Percentiles rank a stretch among this genome's conserved stretches.
Conservation (phyloP, 2,113 vertebrate species). For the Oceanites oceanicus region DNA sequence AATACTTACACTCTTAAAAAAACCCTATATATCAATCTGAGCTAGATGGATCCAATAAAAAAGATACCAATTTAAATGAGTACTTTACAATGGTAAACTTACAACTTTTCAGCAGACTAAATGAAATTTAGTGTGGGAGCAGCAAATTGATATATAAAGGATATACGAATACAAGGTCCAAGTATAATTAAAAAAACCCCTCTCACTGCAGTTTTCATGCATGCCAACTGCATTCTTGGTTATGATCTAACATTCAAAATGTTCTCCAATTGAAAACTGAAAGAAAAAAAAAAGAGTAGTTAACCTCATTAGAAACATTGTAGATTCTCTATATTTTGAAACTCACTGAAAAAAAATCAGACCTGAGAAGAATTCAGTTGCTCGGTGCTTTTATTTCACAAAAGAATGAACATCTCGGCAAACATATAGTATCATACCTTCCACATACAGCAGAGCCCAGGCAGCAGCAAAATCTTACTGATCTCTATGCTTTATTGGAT, state of each 20-base stretch:
- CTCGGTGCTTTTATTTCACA: slow-evolving; percentile 56
- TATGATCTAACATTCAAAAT: background rate
- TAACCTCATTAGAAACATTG: background rate
- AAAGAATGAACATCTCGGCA: slow-evolving; percentile 25
- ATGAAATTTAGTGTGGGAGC: background rate
- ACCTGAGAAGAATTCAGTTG: background rate
- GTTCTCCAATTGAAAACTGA: background rate
- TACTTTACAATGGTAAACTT: background rate
- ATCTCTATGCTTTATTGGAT: background rate
- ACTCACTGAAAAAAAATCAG: background rate
- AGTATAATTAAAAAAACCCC: background rate
- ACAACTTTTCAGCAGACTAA: background rate
- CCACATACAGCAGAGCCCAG: slow-evolving; percentile 17
- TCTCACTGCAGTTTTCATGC: background rate
- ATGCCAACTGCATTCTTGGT: background rate
- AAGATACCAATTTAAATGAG: background rate
- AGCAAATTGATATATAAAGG: background rate
- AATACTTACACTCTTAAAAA: background rate
- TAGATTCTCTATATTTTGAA: background rate
- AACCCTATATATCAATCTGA: accelerated
- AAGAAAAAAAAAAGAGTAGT: background rate
- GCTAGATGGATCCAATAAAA: background rate
- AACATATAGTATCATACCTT: background rate
- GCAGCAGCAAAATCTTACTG: slow-evolving; percentile 19
- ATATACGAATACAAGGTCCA: background rate